Evolutionary conservation across 2,888 invertebrate genomes (phyloP).

Genomic region (Rotaria socialis): DNA sequence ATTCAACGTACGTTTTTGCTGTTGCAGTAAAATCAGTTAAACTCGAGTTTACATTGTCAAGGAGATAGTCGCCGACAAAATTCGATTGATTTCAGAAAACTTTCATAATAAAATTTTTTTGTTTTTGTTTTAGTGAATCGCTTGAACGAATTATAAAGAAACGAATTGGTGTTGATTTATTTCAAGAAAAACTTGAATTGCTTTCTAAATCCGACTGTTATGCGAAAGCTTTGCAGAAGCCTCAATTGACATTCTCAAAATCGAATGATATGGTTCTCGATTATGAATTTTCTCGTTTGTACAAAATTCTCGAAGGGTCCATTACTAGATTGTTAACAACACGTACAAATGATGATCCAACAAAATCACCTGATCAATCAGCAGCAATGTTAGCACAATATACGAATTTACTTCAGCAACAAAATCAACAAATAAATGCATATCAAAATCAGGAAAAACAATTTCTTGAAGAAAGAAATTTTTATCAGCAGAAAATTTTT

Average conservation of each 20-base stretch:
- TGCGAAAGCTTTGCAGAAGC: conserved; percentile 83
- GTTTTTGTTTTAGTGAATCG: conserved; percentile 63
- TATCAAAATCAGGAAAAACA: conserved; percentile 51
- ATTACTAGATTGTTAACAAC: background rate
- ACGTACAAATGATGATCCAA: background rate
- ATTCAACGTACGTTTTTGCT: conserved; percentile 50
- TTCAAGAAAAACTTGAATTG: conserved; percentile 76
- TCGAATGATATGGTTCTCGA: conserved; percentile 79
- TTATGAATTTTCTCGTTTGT: conserved; percentile 86
- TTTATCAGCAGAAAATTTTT: conserved; percentile 52
- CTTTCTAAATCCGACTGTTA: conserved; percentile 84
- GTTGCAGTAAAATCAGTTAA: too few species aligned
- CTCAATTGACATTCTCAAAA: conserved; percentile 75
- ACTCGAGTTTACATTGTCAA: too few species aligned
- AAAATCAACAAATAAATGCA: conserved; percentile 62
- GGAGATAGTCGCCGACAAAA: too few species aligned
- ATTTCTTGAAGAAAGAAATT: conserved; percentile 51
- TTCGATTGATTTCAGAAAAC: conserved; percentile 48
- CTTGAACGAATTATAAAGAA: conserved; percentile 78
- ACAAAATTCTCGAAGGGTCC: conserved; percentile 65
- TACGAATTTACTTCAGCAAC: conserved; percentile 82
- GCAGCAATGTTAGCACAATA: conserved; percentile 68
- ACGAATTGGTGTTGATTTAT: conserved; percentile 70
- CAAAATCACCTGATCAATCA: background rate
- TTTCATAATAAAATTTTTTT: conserved; percentile 48